A percentile compares a stretch with the other conserved stretches of the same genome.
phyloP scores from a whole-genome alignment of 2,113 vertebrate genomes.

The Cygnus atratus region DNA sequence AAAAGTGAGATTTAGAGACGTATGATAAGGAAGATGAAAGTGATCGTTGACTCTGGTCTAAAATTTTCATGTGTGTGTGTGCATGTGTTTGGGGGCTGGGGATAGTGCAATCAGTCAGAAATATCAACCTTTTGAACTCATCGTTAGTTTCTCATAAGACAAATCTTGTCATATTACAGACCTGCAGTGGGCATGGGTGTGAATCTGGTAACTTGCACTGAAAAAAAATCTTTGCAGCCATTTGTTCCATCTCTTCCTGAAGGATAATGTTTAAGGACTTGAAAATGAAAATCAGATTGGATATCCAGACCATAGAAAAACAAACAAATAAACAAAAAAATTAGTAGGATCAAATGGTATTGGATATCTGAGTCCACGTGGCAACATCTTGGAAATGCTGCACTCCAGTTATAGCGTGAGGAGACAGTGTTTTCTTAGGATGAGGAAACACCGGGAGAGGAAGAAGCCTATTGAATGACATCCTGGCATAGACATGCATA shows the following conservation, averaged over 20 bases:
- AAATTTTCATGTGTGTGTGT: background rate
- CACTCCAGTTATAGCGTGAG: background rate
- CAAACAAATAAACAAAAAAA: background rate
- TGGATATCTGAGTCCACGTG: background rate
- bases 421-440: constrained; percentile 38
- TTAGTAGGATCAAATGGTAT: background rate
- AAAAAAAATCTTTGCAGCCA: background rate
- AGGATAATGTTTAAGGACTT: background rate
- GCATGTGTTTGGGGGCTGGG: background rate
- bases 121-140: background rate
- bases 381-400: constrained; percentile 15
- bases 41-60: background rate
- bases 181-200: background rate
- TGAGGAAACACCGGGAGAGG: constrained; percentile 27
- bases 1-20: background rate
- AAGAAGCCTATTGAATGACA: constrained; percentile 48
- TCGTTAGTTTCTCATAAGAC: background rate
- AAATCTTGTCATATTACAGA: background rate
- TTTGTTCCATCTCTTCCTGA: background rate
- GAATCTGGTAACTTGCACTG: background rate
- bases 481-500: background rate
- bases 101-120: background rate
- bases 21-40: accelerated
- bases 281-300: background rate
- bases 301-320: background rate